These are phyloP conservation scores for Carterocephalus palaemon DNA, from an alignment of 2,888 invertebrate species.

Conservation along the genomic window DNA sequence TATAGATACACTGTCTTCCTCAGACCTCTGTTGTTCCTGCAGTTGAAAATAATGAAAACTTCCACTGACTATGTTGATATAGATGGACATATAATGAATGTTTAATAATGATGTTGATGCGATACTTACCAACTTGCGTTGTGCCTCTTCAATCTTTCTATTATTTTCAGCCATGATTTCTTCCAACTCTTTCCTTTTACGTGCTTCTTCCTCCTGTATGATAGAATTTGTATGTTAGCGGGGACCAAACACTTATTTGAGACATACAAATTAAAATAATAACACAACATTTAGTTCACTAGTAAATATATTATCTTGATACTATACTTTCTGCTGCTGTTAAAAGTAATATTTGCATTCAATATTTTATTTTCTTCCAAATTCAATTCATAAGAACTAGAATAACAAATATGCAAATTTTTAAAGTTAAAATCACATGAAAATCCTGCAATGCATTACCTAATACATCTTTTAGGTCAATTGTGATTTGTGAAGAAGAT, in stretches of 20 bases:
- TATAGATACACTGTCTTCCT: no score
- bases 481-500: background rate
- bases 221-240: conserved; percentile 71
- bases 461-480: background rate
- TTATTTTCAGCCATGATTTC: conserved; percentile 98
- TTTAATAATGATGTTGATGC: background rate
- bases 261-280: conserved; percentile 29
- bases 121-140: conserved; percentile 93
- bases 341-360: no score
- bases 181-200: conserved; percentile 97
- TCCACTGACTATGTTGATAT: no score
- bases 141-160: conserved; percentile 97
- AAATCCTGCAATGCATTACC: conserved; percentile 1
- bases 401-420: no score
- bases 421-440: no score
- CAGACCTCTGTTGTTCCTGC: no score
- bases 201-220: conserved; percentile 98
- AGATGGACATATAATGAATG: no score
- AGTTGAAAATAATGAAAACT: no score
- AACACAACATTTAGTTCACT: conserved; percentile 19
- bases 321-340: conserved; percentile 4
- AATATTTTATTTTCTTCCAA: no score
- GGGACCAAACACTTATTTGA: conserved; percentile 30
- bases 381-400: no score
- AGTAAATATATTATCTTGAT: background rate